Conservation (phyloP, 2,797 vertebrate species). For the Nannoperca obscura region DNA sequence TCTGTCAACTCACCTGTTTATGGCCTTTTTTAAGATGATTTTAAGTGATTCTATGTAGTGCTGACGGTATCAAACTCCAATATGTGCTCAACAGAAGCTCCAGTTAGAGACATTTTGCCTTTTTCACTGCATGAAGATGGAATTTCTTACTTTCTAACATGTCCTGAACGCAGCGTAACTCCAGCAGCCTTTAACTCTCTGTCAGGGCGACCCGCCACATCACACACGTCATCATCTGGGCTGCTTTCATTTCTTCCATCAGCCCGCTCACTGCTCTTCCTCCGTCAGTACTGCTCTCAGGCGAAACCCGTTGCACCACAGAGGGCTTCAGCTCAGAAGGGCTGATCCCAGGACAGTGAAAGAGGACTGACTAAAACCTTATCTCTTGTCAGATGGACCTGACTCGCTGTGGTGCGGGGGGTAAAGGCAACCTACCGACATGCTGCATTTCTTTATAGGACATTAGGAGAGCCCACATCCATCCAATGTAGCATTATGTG, state of each 20-base stretch:
- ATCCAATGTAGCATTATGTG: slow-evolving; percentile 93
- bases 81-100: neutral
- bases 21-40: neutral
- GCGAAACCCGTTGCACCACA: slow-evolving; percentile 56
- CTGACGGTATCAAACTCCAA: neutral
- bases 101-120: neutral
- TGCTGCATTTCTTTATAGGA: slow-evolving; percentile 78
- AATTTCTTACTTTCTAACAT: slow-evolving; percentile 26
- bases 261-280: slow-evolving; percentile 57
- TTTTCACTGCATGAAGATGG: slow-evolving; percentile 4
- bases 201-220: neutral
- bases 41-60: neutral
- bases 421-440: slow-evolving; percentile 59
- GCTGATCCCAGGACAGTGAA: slow-evolving; percentile 27
- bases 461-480: slow-evolving; percentile 82
- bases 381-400: neutral
- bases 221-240: slow-evolving; percentile 11
- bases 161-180: neutral
- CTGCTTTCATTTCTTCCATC: slow-evolving; percentile 35
- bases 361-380: neutral
- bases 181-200: slow-evolving; percentile 19
- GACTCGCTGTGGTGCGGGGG: slow-evolving; percentile 29
- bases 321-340: slow-evolving; percentile 62
- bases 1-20: neutral
- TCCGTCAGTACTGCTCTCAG: slow-evolving; percentile 65